Base-by-base conservation (phyloP, 2,888 invertebrate species). In the Drosophila siamana region DNA sequence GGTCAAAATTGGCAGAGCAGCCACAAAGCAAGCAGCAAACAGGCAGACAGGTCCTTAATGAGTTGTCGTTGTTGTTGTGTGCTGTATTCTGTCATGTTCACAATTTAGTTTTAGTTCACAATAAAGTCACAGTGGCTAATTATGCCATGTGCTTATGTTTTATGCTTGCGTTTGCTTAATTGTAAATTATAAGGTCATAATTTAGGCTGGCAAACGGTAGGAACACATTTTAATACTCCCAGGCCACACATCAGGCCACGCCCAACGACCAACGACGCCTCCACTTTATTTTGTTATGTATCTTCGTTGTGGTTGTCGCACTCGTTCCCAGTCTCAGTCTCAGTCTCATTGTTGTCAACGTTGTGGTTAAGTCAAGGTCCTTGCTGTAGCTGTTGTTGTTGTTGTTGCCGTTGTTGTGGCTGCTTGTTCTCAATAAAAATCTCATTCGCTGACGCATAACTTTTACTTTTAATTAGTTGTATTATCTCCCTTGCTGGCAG, bases 401-500 rank as follows among this genome's bases (percentile, higher is more conserved):
- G n/a, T n/a, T n/a, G n/a, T n/a, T n/a, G 19, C 19, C 3, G 8
- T 13, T n/a, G 15, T 56, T 28, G 40, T 61, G 64, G 76, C 44
- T 38, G 64, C 57, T 60, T 73, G 85, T 64, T 73, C 81, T 71
- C 87, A 85, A 83, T 83, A 84, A 83, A 86, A 86, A 86, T 86
- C 82, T 78, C 82, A 86, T 88, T 85, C 84, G 84, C 86, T 88
- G 84, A 80, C 84, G 80, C 86, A 85, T 88, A 88, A 85, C 88
- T 85, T 85, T 85, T 86, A 86, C 86, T 86, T 88, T 85, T 85
- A 85, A 85, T 85, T 85, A 85, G 86, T 84, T 84, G 86, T 84
- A 86, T 85, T 85, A 83, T 85, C 86, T 87, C 82, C 87, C 82
- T 82, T 79, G 82, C 85, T 69, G 79, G 36, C 81, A 73, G 78